Conservation (phyloP, 2,113 vertebrate genomes). For the Crotalus helleri region DNA sequence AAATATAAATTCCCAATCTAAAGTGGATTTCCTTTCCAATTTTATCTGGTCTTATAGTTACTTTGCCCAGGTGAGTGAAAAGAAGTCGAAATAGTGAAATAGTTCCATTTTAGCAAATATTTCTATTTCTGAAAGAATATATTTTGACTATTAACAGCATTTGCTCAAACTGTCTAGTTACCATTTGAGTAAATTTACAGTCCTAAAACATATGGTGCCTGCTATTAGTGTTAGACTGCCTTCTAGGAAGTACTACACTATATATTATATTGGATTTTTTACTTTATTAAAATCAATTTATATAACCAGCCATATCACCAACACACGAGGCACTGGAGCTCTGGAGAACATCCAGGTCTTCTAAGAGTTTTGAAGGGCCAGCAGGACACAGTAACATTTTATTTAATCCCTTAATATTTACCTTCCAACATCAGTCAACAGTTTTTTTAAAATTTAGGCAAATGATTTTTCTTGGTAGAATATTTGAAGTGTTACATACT, state of each 20-base stretch:
- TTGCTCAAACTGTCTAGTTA: not conserved
- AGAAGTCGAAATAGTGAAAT: not conserved
- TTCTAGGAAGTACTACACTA: conserved; percentile 27
- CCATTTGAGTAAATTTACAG: not conserved
- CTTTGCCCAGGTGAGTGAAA: not conserved
- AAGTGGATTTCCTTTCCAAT: not conserved
- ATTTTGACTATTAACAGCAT: not conserved
- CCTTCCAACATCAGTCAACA: conserved; percentile 15
- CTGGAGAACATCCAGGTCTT: not conserved
- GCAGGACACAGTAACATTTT: not conserved
- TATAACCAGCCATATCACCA: not conserved
- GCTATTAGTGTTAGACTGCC: conserved; percentile 27
- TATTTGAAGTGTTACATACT: conserved; percentile 2
- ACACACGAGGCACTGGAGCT: not conserved
- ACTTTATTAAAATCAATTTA: not conserved
- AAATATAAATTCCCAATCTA: not conserved
- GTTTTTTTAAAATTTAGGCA: conserved; percentile 14
- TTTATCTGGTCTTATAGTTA: not conserved
- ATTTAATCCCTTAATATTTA: conserved; percentile 26
- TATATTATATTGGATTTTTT: not conserved
- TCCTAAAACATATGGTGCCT: conserved; percentile 23
- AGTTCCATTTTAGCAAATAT: not conserved
- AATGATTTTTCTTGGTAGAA: conserved; percentile 6
- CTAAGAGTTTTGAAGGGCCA: not conserved
- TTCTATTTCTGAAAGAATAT: not conserved